Base-by-base conservation (phyloP, 2,888 invertebrate genomes). In the Resseliella maxima region DNA sequence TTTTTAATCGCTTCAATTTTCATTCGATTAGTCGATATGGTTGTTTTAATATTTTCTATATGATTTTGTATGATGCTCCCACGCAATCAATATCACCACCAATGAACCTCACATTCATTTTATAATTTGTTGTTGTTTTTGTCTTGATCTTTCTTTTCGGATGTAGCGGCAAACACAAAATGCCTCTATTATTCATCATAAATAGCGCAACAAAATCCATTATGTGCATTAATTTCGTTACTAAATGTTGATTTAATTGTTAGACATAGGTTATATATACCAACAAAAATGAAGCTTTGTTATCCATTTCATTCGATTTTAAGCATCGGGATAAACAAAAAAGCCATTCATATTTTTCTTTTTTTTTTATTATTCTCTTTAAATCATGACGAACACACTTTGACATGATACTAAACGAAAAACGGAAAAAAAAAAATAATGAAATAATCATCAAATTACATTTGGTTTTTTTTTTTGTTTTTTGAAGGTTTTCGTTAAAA, bases 131-230 rank as follows among this genome's bases (percentile, higher is more conserved):
- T 50, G 8, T 50, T 12, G 6, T 50, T 50, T 12, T 3, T 31
- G 31, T 31, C 27, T 27, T 72, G 27, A 35, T 72, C 3, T 27
- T 12, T 31, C 15, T 31, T 31, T 59, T 59, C 5, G 59, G 2
- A 2, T 2, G 59, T 2, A 5, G 72, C 35, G 35, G 72, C 72
- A 59, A n/a, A 24, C 8, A 31, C 31, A 72, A 72, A 72, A 72
- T 21, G 2, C 27, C 72, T 72, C 72, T 72, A 72, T 72, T 72
- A 72, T 31, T 72, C 31, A 72, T 72, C 31, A 72, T 72, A 72
- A 72, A 72, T n/a, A 72, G 72, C 72, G 72, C 27, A 72, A 72
- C 72, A 31, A 72, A 72, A 72, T 72, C 72, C 72, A 72, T 72
- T 72, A 72, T 72, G n/a, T 72, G 31, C 72, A 72, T 31, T 72